A percentile compares a stretch with the other conserved stretches of the same genome.
Conservation (phyloP, 2,888 invertebrate genomes). For the Aromia moschata region DNA sequence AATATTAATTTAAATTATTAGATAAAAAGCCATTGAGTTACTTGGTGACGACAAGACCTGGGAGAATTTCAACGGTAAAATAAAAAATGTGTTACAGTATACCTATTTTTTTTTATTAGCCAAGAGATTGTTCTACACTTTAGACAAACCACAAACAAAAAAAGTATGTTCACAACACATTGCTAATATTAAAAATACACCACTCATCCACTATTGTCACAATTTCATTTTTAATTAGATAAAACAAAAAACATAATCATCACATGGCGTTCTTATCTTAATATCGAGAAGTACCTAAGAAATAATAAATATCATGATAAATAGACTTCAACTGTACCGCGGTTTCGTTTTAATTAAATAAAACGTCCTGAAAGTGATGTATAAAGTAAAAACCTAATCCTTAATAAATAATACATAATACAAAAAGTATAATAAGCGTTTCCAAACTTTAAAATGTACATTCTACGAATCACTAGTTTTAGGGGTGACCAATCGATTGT, state of each 20-base stretch:
- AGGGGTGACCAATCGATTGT: background rate
- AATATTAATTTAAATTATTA: no score
- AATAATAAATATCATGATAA: slow-evolving; percentile 15
- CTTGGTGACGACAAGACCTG: no score
- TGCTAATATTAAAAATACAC: slow-evolving; percentile 17
- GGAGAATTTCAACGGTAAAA: no score
- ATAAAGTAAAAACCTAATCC: slow-evolving; percentile 21
- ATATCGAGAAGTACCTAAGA: slow-evolving; percentile 15
- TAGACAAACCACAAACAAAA: slow-evolving; percentile 41
- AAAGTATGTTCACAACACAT: slow-evolving; percentile 20
- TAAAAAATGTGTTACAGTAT: no score
- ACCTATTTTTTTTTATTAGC: slow-evolving; percentile 36
- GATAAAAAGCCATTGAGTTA: no score
- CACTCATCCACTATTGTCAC: slow-evolving; percentile 20
- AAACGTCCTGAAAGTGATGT: slow-evolving; percentile 13
- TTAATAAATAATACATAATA: slow-evolving; percentile 16
- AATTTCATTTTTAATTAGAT: slow-evolving; percentile 10
- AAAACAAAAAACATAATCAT: slow-evolving; percentile 13
- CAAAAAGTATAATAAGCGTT: slow-evolving; percentile 27
- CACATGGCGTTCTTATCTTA: slow-evolving; percentile 8
- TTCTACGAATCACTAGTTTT: slow-evolving; percentile 10
- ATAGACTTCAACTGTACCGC: background rate
- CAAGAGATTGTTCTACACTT: slow-evolving; percentile 42
- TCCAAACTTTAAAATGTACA: slow-evolving; percentile 13
- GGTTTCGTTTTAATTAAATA: background rate